Conservation (phyloP, 2,888 invertebrate species). For the Plebejus anna region DNA sequence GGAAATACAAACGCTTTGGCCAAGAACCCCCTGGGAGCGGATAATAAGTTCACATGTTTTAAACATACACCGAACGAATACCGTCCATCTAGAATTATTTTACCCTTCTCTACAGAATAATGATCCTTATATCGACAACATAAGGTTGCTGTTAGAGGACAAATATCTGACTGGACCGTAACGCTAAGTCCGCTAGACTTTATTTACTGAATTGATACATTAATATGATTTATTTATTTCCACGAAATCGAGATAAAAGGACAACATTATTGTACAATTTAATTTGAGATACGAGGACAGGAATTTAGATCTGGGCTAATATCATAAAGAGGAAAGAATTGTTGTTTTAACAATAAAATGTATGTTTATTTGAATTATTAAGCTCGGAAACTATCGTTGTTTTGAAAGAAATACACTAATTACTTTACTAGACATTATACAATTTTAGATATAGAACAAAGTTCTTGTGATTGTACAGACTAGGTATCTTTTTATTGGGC, state of each 20-base stretch:
- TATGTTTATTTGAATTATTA: no score
- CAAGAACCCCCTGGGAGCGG: neutral
- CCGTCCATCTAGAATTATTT: neutral
- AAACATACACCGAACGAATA: neutral
- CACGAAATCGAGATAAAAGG: neutral
- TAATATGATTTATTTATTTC: neutral
- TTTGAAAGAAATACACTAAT: no score
- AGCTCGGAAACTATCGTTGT: no score
- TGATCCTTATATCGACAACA: neutral
- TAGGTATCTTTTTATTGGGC: no score
- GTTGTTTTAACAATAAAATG: no score
- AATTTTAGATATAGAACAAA: no score
- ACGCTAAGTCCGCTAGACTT: neutral
- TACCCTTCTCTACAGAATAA: neutral
- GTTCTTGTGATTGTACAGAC: no score
- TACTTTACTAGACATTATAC: no score
- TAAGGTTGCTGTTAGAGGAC: neutral
- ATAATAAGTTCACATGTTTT: neutral
- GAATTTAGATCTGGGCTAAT: no score
- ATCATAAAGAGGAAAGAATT: no score
- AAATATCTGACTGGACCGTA: neutral
- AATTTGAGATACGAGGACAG: neutral
- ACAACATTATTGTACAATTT: neutral
- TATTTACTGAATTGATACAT: conserved; percentile 5
- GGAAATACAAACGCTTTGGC: neutral